Base-by-base conservation (phyloP, 2,888 invertebrate species). In the Melanotus villosus region DNA sequence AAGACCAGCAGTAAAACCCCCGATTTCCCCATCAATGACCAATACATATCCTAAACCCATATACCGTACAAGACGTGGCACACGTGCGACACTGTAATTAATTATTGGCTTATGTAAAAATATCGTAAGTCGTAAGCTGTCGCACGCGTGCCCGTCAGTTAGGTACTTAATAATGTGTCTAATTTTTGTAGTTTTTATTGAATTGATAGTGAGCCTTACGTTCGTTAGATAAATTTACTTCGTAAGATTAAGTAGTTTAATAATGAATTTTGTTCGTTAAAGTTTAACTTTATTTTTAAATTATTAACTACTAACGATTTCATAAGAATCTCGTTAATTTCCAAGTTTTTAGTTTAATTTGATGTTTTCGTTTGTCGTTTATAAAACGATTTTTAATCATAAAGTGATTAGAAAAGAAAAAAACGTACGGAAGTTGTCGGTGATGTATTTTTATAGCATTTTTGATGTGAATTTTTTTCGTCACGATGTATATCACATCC, bases 1-100 rank as follows among this genome's bases (percentile, higher is more conserved):
- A 78, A 68, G 80, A 80, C 47, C 73, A 72, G 65, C 68, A 82
- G 72, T 80, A 79, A 79, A 73, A 60, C 58, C 45, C 19, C 69
- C 50, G 41, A 36, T 47, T 47, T 56, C 63, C 64, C 52, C 43
- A 60, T 38, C 47, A 71, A 56, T 45, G 71, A 71, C 68, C 68
- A 71, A 70, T 65, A 71, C 71, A 71, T 71, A 71, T 71, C 71
- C 71, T 41, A 52, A 50, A 65, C 54, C 54, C 38, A 59, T 26
- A 62, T 57, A 63, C 65, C 59, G 65, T 69, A 65, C 62, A 60
- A 56, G 56, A 59, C 57, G 34, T n/a, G 56, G 47, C 57, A 14
- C 56, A 64, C 45, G 57, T 36, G 65, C 19, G 57, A 23, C 36
- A 5, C 30, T 18, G 7, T 16, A n/a, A 7, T 34, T 56, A 30